Base-by-base conservation (phyloP, 2,888 invertebrate species). In the Tromatobia lineatoria region DNA sequence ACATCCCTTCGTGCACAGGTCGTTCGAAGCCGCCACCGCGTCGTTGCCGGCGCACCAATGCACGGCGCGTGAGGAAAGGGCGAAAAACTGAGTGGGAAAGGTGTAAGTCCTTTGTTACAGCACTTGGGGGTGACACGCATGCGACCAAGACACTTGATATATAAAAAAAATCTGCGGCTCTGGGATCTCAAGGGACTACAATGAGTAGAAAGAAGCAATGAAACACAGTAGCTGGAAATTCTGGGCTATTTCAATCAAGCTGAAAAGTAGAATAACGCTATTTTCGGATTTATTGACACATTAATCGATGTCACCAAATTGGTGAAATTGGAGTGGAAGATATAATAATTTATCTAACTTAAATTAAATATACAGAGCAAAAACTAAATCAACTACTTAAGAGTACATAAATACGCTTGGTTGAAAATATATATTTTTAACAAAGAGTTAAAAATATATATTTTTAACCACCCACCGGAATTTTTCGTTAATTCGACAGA, bases 61-160 rank as follows among this genome's bases (percentile, higher is more conserved):
- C 29, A 25, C 42, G 50, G 75, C 25, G 57, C 38, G 76, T 50
- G 71, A 76, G 59, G 23, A 71, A 81, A 84, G 77, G 84, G 76
- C 80, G 83, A 71, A 70, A 64, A 84, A 75, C 61, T 66, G 66
- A 74, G 54, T 64, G 74, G 81, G 82, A 85, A 87, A 87, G 86
- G 86, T 88, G 86, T 87, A 80, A 82, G 75, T 78, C 47, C 54
- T 79, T 83, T 86, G 85, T 87, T 61, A 38, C 38, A 29, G 50
- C 80, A 80, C 82, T 69, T 66, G 80, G 81, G 82, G 81, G 85
- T 69, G 78, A 75, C 70, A 59, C 38, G 57, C 67, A 66, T 59
- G 69, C 59, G 34, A 70, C 47, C 52, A 54, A 69, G 54, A 73
- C 64, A 29, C 42, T 61, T 52, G 71, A 70, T 71, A 76, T 18